phyloP scores from a whole-genome alignment of 1,140 invertebrate species.

The Manduca sexta region DNA sequence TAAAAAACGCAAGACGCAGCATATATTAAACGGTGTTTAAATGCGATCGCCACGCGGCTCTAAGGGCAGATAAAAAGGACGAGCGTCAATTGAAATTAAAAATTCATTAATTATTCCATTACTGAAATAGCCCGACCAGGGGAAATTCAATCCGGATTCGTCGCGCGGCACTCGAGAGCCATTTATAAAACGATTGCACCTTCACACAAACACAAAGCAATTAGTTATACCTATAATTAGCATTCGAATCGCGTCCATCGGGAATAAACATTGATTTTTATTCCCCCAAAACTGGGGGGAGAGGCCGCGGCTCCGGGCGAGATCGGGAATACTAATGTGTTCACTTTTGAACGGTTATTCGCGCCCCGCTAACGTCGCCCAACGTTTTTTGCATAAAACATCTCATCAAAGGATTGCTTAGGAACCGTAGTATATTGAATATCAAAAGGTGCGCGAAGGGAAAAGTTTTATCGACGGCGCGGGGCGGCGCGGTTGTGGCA shows the following conservation, averaged over 20 bases:
- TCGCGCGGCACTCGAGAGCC: constrained; percentile 18
- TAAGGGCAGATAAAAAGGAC: too few species aligned
- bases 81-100: not conserved
- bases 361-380: constrained; percentile 57
- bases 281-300: constrained; percentile 59
- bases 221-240: constrained; percentile 65
- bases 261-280: constrained; percentile 73
- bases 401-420: constrained; percentile 72
- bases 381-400: constrained; percentile 74
- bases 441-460: constrained; percentile 65
- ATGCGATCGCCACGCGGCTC: too few species aligned
- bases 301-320: constrained; percentile 39
- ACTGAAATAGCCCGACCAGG: constrained; percentile 12
- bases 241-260: constrained; percentile 62
- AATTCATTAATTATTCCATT: constrained; percentile 13
- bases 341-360: constrained; percentile 68
- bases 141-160: constrained; percentile 18
- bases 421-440: constrained; percentile 68
- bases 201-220: constrained; percentile 59
- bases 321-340: constrained; percentile 68
- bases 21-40: too few species aligned
- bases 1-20: too few species aligned
- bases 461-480: constrained; percentile 54
- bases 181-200: constrained; percentile 41
- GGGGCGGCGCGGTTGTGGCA: constrained; percentile 41